phyloP scores from a whole-genome alignment of 2,113 vertebrate species.

The Phoxinus phoxinus region DNA sequence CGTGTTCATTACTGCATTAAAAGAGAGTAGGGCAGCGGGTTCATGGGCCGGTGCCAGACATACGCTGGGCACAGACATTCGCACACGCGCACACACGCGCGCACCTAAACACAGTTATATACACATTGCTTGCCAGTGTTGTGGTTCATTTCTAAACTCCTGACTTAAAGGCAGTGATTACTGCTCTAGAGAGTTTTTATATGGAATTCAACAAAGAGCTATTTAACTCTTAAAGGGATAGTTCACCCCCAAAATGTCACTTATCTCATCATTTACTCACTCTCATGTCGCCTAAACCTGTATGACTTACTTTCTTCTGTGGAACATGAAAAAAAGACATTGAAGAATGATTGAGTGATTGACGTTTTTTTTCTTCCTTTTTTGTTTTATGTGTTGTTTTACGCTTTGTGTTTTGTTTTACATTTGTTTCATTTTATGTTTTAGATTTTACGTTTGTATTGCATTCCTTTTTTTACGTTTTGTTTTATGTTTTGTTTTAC shows the following conservation, averaged over 20 bases:
- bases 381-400: too few relatives aligned
- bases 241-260: neutral
- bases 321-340: too few relatives aligned
- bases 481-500: too few relatives aligned
- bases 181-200: neutral
- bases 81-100: neutral
- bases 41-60: constrained; percentile 31
- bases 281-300: too few relatives aligned
- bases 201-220: neutral
- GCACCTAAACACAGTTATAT: neutral
- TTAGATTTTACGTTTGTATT: too few relatives aligned
- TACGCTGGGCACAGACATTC: constrained; percentile 8
- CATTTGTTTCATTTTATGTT: too few relatives aligned
- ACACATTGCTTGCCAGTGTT: constrained; percentile 40
- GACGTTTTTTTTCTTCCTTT: too few relatives aligned
- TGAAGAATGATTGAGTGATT: too few relatives aligned
- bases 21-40: constrained; percentile 29
- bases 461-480: neutral
- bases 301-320: too few relatives aligned
- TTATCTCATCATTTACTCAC: too few relatives aligned
- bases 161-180: neutral
- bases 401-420: too few relatives aligned
- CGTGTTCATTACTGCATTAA: constrained; percentile 26
- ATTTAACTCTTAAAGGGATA: neutral
- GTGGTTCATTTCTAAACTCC: constrained; percentile 56